phyloP scores from a whole-genome alignment of 1,140 invertebrate species.

The Rhizoglyphus robini region DNA sequence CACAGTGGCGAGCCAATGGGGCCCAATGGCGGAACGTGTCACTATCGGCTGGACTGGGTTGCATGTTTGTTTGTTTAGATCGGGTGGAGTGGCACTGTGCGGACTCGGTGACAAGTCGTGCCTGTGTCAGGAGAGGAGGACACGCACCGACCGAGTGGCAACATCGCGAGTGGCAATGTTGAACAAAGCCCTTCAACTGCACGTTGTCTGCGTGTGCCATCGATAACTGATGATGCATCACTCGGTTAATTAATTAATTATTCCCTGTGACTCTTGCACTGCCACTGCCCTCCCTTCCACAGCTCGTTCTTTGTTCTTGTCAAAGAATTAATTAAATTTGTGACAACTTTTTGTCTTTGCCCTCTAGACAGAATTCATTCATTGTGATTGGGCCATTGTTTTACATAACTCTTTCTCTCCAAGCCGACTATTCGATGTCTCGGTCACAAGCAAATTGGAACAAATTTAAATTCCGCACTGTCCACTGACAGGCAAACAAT shows the following conservation, averaged over 20 bases:
- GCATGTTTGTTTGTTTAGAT: too few species aligned
- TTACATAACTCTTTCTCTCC: not conserved
- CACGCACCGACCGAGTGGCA: not conserved
- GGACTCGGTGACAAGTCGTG: too few species aligned
- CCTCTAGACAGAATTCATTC: not conserved
- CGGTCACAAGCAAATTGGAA: not conserved
- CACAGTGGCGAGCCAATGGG: too few species aligned
- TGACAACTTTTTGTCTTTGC: slow-evolving; percentile 17
- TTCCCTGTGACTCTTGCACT: not conserved
- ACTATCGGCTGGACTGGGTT: too few species aligned
- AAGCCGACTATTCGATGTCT: not conserved
- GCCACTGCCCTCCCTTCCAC: not conserved
- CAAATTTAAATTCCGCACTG: too few species aligned
- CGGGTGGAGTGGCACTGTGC: too few species aligned
- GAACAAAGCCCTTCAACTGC: not conserved
- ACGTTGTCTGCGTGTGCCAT: slow-evolving; percentile 10
- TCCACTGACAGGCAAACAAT: too few species aligned
- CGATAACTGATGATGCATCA: slow-evolving; percentile 15
- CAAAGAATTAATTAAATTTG: slow-evolving; percentile 23
- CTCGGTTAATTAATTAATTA: slow-evolving; percentile 19
- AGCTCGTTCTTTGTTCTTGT: slow-evolving; percentile 8
- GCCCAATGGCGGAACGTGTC: too few species aligned
- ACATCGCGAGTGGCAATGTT: not conserved
- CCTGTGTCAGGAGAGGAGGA: too few species aligned
- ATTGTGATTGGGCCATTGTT: slow-evolving; percentile 1